phyloP scores from a whole-genome alignment of 2,888 invertebrate species.

The Ormyrus nitidulus region DNA sequence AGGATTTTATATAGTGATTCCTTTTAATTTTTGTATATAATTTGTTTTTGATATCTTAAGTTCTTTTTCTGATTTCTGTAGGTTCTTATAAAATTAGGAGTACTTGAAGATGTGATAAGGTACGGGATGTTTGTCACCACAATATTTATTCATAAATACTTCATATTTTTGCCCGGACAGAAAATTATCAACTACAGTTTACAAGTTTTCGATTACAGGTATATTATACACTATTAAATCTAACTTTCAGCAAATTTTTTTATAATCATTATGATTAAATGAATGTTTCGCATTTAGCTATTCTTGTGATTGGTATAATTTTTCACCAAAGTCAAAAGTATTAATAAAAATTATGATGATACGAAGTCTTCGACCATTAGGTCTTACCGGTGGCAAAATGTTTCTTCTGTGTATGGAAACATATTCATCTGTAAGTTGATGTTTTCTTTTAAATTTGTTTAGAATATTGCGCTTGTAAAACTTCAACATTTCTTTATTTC shows the following conservation, averaged over 20 bases:
- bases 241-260: too few species aligned
- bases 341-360: conserved; percentile 40
- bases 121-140: conserved; percentile 9
- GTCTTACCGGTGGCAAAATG: conserved; percentile 42
- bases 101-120: not conserved
- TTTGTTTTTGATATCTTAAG: not conserved
- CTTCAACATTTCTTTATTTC: too few species aligned
- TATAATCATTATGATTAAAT: not conserved
- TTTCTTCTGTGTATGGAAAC: conserved; percentile 46
- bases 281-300: not conserved
- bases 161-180: conserved; percentile 42
- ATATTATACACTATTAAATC: not conserved
- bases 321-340: conserved; percentile 16
- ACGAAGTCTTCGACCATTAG: conserved; percentile 12
- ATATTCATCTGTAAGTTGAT: conserved; percentile 17
- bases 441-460: not conserved
- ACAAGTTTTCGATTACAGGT: conserved; percentile 18
- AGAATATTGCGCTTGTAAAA: not conserved
- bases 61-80: not conserved
- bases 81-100: conserved; percentile 3
- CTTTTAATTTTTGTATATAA: not conserved
- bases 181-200: conserved; percentile 43
- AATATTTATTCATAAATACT: conserved; percentile 37
- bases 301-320: conserved; percentile 30
- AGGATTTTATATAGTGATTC: conserved; percentile 26